Base-by-base conservation (phyloP, 1,140 invertebrate genomes). In the Drosophila sturtevanti region DNA sequence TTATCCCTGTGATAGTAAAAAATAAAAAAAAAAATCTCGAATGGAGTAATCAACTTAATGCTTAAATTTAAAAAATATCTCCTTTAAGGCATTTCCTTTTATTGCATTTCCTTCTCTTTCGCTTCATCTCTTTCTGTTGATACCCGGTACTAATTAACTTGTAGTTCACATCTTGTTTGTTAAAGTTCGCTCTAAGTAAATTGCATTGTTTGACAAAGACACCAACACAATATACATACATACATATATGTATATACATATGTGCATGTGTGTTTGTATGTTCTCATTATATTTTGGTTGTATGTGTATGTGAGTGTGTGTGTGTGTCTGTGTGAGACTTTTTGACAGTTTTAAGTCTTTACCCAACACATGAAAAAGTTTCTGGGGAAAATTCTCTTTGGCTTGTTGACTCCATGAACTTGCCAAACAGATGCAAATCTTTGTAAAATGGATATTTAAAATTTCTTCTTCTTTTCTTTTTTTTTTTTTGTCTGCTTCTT, bases 141-240 rank as follows among this genome's bases (percentile, higher is more conserved):
- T 48, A n/a, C n/a, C 41, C 41, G 16, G 18, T 16, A 48, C 41
- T 75, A 81, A 86, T 81, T 87, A 79, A 76, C 51, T 81, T 87
- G 81, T 68, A 34, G 11, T 64, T 62, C 38, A 63, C 67, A 62
- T 63, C 62, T 11, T 70, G 22, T 72, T 81, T 52, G 63, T 52
- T 24, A 63, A 80, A 69, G 41, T 48, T 48, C 75, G 76, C 44
- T 66, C 59, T 75, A 72, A 63, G 55, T 75, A 87, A 48, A 86
- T 87, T 87, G 82, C 81, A 86, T 81, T 79, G 82, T 63, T 72
- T 79, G 69, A 69, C 79, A 86, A 81, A 68, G 79, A 63, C 44
- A 63, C 64, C 73, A 67, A 67, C 55, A 58, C 41, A 59, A 60
- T 68, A 44, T n/a, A 48, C 9, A 21, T 18, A 48, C 34, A 35